phyloP scores from a whole-genome alignment of 2,113 vertebrate genomes.

The Hippocampus zosterae region DNA sequence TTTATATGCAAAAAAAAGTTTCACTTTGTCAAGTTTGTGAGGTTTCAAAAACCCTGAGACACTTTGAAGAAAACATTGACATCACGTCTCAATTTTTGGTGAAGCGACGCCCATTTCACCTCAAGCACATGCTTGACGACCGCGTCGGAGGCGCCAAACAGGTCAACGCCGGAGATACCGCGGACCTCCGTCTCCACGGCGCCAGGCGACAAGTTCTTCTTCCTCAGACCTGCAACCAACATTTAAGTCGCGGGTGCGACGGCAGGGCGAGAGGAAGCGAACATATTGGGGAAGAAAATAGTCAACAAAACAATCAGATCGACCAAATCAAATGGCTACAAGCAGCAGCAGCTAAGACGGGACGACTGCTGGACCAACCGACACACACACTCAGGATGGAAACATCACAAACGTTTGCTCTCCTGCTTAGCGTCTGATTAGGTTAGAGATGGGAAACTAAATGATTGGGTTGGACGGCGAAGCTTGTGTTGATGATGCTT shows the following conservation, averaged over 20 bases:
- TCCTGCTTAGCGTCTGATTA: slow-evolving; percentile 39
- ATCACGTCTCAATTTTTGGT: neutral
- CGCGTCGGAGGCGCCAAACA: slow-evolving; percentile 91
- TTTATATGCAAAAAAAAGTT: no score
- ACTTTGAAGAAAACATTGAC: neutral
- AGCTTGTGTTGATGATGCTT: slow-evolving; percentile 44
- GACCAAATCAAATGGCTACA: neutral
- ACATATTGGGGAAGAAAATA: slow-evolving; percentile 20
- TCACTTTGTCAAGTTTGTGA: neutral
- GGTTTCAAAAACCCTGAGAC: neutral
- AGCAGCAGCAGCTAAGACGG: neutral
- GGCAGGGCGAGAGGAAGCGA: slow-evolving; percentile 15
- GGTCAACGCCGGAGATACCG: slow-evolving; percentile 88
- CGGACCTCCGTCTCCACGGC: slow-evolving; percentile 89
- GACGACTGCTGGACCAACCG: slow-evolving; percentile 51
- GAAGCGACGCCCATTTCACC: slow-evolving; percentile 59
- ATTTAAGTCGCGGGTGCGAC: slow-evolving; percentile 52
- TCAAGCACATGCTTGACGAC: slow-evolving; percentile 96
- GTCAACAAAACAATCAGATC: slow-evolving; percentile 12
- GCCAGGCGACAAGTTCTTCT: slow-evolving; percentile 94
- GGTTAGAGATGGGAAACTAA: slow-evolving; percentile 35
- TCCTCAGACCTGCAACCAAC: slow-evolving; percentile 83
- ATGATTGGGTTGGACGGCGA: slow-evolving; percentile 16
- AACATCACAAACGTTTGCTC: slow-evolving; percentile 49
- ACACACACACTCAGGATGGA: slow-evolving; percentile 45